Evolutionary conservation across 1,140 invertebrate species (phyloP).

Genomic region (Melipona quadrifasciata): DNA sequence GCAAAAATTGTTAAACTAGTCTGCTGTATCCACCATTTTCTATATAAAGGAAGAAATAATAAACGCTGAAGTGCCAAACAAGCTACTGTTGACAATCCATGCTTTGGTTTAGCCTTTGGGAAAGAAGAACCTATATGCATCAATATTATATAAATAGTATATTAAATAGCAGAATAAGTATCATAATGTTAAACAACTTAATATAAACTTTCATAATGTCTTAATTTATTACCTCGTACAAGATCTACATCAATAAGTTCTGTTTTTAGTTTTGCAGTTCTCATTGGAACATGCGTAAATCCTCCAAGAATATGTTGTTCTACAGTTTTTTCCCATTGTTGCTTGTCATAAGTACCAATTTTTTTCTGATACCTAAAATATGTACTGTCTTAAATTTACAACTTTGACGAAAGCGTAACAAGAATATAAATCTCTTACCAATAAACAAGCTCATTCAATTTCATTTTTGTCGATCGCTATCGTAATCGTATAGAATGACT

Average conservation of each 20-base stretch:
- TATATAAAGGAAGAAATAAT: slow-evolving; percentile 91
- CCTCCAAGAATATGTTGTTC: slow-evolving; percentile 94
- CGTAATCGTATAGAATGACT: not conserved
- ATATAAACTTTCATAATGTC: not conserved
- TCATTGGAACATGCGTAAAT: slow-evolving; percentile 92
- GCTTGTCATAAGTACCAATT: slow-evolving; percentile 97
- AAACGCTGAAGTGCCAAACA: slow-evolving; percentile 90
- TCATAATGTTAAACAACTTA: not conserved
- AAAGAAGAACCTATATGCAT: slow-evolving; percentile 91
- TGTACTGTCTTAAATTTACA: not conserved
- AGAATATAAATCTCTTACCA: slow-evolving; percentile 69
- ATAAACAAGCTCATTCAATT: slow-evolving; percentile 73
- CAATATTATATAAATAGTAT: slow-evolving; percentile 45
- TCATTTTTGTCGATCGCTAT: slow-evolving; percentile 64
- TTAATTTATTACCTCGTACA: slow-evolving; percentile 84
- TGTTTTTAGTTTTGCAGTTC: slow-evolving; percentile 93
- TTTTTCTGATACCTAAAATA: slow-evolving; percentile 92
- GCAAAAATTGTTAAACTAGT: slow-evolving; percentile 89
- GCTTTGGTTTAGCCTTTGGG: slow-evolving; percentile 95
- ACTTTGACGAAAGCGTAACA: slow-evolving; percentile 4
- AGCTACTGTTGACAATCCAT: slow-evolving; percentile 91
- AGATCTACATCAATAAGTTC: slow-evolving; percentile 98
- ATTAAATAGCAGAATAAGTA: slow-evolving; percentile 37
- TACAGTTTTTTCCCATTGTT: slow-evolving; percentile 97
- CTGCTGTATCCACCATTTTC: slow-evolving; percentile 94